Evolutionary conservation across 2,797 vertebrate genomes (phyloP), one percentile per base, ranked within the genome.

Genomic region (Malacoctenus gilli): DNA sequence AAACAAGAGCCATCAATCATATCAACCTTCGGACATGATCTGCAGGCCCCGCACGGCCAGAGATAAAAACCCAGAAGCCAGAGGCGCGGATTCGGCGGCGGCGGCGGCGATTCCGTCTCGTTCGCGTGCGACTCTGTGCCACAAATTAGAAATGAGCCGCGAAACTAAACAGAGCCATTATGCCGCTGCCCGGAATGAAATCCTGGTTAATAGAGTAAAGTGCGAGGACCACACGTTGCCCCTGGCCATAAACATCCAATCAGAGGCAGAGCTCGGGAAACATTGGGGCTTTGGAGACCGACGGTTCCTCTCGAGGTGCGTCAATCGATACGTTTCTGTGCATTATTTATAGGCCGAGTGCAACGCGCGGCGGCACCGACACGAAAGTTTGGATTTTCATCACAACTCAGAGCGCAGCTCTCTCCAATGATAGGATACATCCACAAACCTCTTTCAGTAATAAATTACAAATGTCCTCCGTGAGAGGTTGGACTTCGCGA

Each of bases 311-410:
- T 47, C n/a, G 46, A 69, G 75, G 46, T 75, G 68, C 72, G 74
- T 82, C 61, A 64, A 90, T 89, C 87, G 75, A 84, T 89, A 73
- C 46, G 28, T 74, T 47, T 52, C 22, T 11, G 48, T 80, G 43
- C 61, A 83, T 87, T 84, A 86, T 89, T 87, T 76, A 87, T 72
- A n/a, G 16, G 22, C 61, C 59, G 49, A 21, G 59, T 48, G 42
- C 21, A 70, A 38, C 41, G 49, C 30, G 59, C 44, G 39, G 60
- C 36, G 50, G 54, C 9, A 4, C n/a, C 25, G 44, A 48, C 56
- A 49, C 39, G 5, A 58, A 53, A 44, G 23, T 25, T 37, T 16
- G 2, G 12, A 32, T 48, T 60, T 42, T 25, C 8, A 35, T 8
- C 4, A 25, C 1, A 0, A 22, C 35, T 30, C 12, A 37, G 25